Evolutionary conservation across 1,140 invertebrate genomes (phyloP).

Genomic region (Reticulitermes speratus): DNA sequence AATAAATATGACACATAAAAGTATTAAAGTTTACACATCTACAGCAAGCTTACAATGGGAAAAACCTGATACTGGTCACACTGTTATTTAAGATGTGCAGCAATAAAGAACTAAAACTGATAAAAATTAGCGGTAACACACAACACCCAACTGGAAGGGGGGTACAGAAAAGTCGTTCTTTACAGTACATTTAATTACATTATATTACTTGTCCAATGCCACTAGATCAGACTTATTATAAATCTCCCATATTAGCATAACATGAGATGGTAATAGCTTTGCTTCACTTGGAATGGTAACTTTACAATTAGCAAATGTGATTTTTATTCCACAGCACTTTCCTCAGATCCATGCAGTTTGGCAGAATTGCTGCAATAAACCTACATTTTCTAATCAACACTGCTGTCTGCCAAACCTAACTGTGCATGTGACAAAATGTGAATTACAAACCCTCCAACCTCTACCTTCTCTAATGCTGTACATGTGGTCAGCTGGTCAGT

Average conservation of each 20-base stretch:
- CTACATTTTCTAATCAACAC: no score
- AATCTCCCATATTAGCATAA: neutral
- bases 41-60: no score
- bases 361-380: neutral
- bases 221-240: neutral
- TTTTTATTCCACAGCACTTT: neutral
- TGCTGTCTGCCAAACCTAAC: no score
- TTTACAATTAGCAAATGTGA: neutral
- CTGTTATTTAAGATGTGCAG: neutral
- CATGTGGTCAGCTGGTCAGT: no score
- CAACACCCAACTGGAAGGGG: neutral
- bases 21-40: no score
- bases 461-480: no score
- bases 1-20: no score
- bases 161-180: neutral
- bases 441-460: no score
- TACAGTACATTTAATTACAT: neutral
- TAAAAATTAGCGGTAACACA: neutral
- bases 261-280: neutral
- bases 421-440: no score
- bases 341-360: neutral
- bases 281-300: neutral
- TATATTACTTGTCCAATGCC: conserved; percentile 12
- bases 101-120: neutral
- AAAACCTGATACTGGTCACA: neutral